Conservation (phyloP, 2,888 invertebrate genomes). For the Drosophila lacicola region DNA sequence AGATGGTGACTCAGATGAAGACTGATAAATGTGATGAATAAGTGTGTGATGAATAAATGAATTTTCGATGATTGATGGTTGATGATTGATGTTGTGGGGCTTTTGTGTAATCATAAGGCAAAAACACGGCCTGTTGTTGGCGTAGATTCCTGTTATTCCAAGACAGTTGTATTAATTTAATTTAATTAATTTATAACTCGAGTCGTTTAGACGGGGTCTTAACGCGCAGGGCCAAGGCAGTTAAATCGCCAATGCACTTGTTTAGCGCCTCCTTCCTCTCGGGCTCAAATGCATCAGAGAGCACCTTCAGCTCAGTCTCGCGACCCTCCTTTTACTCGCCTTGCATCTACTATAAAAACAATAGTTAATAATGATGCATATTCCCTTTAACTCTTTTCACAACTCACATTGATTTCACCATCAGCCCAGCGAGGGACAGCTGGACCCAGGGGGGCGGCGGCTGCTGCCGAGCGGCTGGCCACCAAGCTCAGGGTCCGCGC, state of each 20-base stretch:
- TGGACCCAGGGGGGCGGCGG: slow-evolving; percentile 88
- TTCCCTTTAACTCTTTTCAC: background rate
- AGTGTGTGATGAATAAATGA: slow-evolving; percentile 17
- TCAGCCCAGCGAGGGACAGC: slow-evolving; percentile 88
- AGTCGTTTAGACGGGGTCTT: slow-evolving; percentile 71
- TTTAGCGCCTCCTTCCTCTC: slow-evolving; percentile 93
- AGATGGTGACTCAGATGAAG: slow-evolving; percentile 19
- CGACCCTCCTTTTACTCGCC: slow-evolving; percentile 87
- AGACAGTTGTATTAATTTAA: slow-evolving; percentile 47
- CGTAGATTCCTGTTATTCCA: slow-evolving; percentile 22
- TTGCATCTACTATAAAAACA: slow-evolving; percentile 87
- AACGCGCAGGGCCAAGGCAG: slow-evolving; percentile 88
- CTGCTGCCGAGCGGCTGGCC: slow-evolving; percentile 86
- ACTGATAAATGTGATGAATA: slow-evolving; percentile 24
- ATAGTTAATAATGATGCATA: background rate
- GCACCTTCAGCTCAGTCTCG: slow-evolving; percentile 85
- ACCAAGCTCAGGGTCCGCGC: slow-evolving; percentile 85
- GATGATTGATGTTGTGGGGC: background rate
- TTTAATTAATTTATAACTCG: no score
- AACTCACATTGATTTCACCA: slow-evolving; percentile 90
- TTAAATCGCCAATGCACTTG: slow-evolving; percentile 95
- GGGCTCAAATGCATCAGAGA: slow-evolving; percentile 87
- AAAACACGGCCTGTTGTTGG: slow-evolving; percentile 6
- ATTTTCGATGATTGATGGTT: background rate
- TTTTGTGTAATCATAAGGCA: slow-evolving; percentile 4